Percentiles rank a stretch among this genome's conserved stretches.
Evolutionary conservation across 2,888 invertebrate species (phyloP).

Genomic region (Orgyia antiqua): DNA sequence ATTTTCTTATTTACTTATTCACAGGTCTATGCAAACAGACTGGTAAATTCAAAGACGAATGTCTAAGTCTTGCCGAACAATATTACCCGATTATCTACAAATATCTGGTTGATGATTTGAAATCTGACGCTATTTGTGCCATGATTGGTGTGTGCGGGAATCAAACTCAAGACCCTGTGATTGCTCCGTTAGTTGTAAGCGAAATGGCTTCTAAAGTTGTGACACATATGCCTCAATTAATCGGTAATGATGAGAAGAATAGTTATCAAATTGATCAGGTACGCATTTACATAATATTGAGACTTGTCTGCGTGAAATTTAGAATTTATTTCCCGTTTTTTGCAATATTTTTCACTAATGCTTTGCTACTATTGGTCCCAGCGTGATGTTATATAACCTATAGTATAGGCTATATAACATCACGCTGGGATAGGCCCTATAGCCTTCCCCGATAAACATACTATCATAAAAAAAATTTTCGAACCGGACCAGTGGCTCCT

Average conservation of each 20-base stretch:
- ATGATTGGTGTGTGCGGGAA: constrained; percentile 84
- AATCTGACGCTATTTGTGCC: constrained; percentile 83
- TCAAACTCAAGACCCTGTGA: constrained; percentile 46
- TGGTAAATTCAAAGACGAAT: constrained; percentile 84
- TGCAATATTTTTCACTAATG: too few species aligned
- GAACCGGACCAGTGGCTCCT: too few species aligned
- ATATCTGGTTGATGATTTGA: constrained; percentile 82
- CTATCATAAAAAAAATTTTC: too few species aligned
- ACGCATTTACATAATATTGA: too few species aligned
- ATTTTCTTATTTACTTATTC: too few species aligned
- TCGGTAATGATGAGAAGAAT: constrained; percentile 59
- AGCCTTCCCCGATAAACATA: too few species aligned
- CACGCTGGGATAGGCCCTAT: too few species aligned
- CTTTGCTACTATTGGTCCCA: too few species aligned
- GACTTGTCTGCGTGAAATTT: too few species aligned
- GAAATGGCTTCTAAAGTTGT: constrained; percentile 54
- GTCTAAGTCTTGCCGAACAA: constrained; percentile 85
- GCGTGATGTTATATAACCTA: too few species aligned
- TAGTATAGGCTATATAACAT: too few species aligned
- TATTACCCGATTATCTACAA: constrained; percentile 87
- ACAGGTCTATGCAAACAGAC: constrained; percentile 88
- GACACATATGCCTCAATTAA: constrained; percentile 30
- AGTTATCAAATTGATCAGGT: constrained; percentile 41
- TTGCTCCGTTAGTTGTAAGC: constrained; percentile 80
- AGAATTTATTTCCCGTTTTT: too few species aligned